Evolutionary conservation across 2,888 invertebrate genomes (phyloP).

Genomic region (Morpho achilles): DNA sequence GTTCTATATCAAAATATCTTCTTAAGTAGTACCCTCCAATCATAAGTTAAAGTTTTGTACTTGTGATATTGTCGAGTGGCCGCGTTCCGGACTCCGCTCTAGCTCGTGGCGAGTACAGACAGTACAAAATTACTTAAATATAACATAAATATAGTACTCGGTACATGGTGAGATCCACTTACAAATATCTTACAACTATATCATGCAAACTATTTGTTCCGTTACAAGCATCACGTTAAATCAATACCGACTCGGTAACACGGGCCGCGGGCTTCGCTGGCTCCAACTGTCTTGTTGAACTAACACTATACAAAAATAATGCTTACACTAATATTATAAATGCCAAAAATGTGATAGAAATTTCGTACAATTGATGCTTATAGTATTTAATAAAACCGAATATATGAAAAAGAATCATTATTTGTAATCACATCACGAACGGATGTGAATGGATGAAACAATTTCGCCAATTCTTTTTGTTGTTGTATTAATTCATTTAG

Average conservation of each 20-base stretch:
- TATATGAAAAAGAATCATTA: too few species aligned
- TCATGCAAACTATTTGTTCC: slow-evolving; percentile 50
- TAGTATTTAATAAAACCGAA: background rate
- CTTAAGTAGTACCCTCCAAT: too few species aligned
- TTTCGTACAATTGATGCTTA: background rate
- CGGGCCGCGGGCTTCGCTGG: background rate
- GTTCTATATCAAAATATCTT: too few species aligned
- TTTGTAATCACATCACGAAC: too few species aligned
- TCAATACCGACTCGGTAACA: slow-evolving; percentile 28
- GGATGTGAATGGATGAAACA: too few species aligned
- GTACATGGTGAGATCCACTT: slow-evolving; percentile 37
- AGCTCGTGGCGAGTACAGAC: slow-evolving; percentile 31
- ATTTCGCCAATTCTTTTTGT: too few species aligned
- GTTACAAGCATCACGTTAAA: slow-evolving; percentile 48
- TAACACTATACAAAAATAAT: background rate
- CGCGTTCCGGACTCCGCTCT: too few species aligned
- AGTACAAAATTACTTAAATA: slow-evolving; percentile 51
- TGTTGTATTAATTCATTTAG: too few species aligned
- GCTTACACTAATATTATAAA: background rate
- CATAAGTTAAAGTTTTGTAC: too few species aligned
- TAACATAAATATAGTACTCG: slow-evolving; percentile 44
- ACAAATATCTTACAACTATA: slow-evolving; percentile 39
- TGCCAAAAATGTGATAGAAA: too few species aligned
- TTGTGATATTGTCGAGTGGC: too few species aligned
- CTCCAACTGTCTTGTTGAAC: background rate